These are phyloP conservation scores for Rutpela maculata DNA, from an alignment of 2,888 invertebrate species.

Conservation along the genomic window DNA sequence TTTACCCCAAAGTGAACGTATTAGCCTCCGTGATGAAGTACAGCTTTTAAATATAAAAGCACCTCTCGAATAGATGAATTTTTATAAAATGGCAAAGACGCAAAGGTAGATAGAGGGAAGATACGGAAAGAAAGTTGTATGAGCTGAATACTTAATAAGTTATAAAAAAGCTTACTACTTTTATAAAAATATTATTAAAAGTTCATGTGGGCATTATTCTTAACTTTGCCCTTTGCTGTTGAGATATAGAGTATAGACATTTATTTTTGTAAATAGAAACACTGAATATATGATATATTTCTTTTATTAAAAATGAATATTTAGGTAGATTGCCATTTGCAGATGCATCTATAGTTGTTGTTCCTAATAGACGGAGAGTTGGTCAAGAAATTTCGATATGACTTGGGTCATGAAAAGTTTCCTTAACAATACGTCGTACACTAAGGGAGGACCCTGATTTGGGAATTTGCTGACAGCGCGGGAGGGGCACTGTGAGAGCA, in stretches of 20 bases:
- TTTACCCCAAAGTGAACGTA: slow-evolving; percentile 43
- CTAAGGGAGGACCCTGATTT: too few relatives aligned
- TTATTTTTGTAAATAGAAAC: background rate
- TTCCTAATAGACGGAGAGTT: too few relatives aligned
- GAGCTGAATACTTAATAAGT: slow-evolving; percentile 31
- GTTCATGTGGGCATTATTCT: background rate
- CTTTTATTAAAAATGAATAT: too few relatives aligned
- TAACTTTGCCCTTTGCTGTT: background rate
- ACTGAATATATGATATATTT: too few relatives aligned
- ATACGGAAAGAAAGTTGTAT: slow-evolving; percentile 12
- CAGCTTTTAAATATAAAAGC: slow-evolving; percentile 48
- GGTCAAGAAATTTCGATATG: too few relatives aligned
- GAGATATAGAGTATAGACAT: background rate
- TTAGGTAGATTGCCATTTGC: too few relatives aligned
- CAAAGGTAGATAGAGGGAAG: slow-evolving; percentile 24
- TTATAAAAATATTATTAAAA: background rate
- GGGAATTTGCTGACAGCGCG: too few relatives aligned
- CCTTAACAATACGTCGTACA: too few relatives aligned
- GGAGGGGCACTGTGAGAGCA: too few relatives aligned
- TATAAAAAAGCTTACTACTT: background rate
- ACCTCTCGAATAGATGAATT: slow-evolving; percentile 42
- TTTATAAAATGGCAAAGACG: slow-evolving; percentile 39
- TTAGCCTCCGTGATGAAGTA: slow-evolving; percentile 37
- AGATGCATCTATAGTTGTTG: too few relatives aligned
- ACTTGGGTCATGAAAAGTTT: too few relatives aligned